phyloP scores from a whole-genome alignment of 2,888 invertebrate genomes.

The Dioctria rufipes region DNA sequence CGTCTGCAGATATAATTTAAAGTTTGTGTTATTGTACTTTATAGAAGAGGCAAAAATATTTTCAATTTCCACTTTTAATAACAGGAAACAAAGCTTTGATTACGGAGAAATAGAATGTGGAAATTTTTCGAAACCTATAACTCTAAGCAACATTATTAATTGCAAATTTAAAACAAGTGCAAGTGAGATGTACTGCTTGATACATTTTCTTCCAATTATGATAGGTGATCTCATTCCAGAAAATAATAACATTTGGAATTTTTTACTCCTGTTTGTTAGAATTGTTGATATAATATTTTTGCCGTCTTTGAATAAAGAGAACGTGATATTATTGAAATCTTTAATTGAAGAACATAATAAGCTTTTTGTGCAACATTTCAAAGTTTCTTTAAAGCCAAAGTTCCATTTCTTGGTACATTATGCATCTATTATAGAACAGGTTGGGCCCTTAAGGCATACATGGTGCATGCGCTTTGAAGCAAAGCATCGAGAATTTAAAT shows the following conservation, averaged over 20 bases:
- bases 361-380: conserved; percentile 42
- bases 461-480: no score
- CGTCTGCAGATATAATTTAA: no score
- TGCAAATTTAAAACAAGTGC: conserved; percentile 6
- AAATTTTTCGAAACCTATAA: conserved; percentile 33
- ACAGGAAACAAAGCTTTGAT: conserved; percentile 13
- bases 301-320: neutral
- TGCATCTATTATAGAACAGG: conserved; percentile 41
- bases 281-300: conserved; percentile 23
- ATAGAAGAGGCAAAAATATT: no score
- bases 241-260: conserved; percentile 25
- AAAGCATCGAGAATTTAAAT: no score
- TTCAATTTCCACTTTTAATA: conserved; percentile 21
- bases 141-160: neutral
- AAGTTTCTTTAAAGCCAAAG: conserved; percentile 52
- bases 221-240: conserved; percentile 51
- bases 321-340: neutral
- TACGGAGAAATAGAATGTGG: conserved; percentile 50
- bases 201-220: conserved; percentile 54
- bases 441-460: conserved; percentile 52
- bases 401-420: conserved; percentile 42
- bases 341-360: conserved; percentile 42
- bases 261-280: conserved; percentile 3
- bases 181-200: conserved; percentile 55
- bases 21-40: no score